Base-by-base conservation (phyloP, 2,797 vertebrate genomes). In the Momotus momota region DNA sequence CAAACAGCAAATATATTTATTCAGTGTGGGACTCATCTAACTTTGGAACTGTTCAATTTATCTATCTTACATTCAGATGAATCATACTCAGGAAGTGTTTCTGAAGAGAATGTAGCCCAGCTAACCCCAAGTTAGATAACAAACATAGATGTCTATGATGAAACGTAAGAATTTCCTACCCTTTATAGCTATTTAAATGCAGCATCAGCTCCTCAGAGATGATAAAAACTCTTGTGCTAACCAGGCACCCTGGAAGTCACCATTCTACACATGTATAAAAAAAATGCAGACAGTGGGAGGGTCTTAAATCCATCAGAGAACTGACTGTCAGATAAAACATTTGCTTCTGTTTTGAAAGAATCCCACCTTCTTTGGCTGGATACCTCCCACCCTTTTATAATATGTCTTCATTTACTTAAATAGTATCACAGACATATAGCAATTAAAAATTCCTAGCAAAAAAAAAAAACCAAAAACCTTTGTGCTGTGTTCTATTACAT, bases 11-110 rank as follows among this genome's bases (percentile, higher is more conserved):
- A 89, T 83, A 40, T 10, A 83, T 61, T 77, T 80, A 64, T 83
- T 81, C 65, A 75, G 54, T 3, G 0, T 95, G 88, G 86, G 83
- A 82, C 51, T 66, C 26, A 27, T 60, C 70, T 95, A 93, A 95
- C 46, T 94, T 90, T 62, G 55, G 73, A 73, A 62, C 62, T 54
- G 73, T 81, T 86, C 88, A 64, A 94, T 86, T 93, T 91, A 66
- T 90, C 81, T 88, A 14, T 75, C 40, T 69, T 90, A 62, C 55
- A 86, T 62, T 69, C 73, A 88, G 51, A 73, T 90, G 54, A 94
- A 73, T 90, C 88, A 77, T 54, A 73, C 62, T 41, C 77, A 86
- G 81, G 83, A 96, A 91, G 40, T 60, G 48, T n/a, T 84, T 89
- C 71, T 77, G 55, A 67, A 73, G 25, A 46, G 21, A 90, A 75